phyloP scores from a whole-genome alignment of 2,113 vertebrate genomes.

The Solea senegalensis region DNA sequence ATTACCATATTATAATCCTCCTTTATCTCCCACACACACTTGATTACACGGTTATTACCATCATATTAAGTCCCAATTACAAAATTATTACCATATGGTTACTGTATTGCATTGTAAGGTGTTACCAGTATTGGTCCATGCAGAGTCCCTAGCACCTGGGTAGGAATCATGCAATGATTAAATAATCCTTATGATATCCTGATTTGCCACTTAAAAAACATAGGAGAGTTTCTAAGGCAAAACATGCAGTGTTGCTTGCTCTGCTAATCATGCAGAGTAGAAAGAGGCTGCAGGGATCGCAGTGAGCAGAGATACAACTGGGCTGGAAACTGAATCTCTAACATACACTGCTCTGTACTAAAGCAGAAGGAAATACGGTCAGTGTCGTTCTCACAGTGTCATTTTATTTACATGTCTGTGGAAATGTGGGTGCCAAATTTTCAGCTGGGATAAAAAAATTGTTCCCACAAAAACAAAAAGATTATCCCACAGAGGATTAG shows the following conservation, averaged over 20 bases:
- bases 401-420: not conserved
- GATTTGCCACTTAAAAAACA: conserved; percentile 15
- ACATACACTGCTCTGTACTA: too few relatives aligned
- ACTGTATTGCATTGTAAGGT: too few relatives aligned
- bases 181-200: conserved; percentile 6
- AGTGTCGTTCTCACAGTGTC: not conserved
- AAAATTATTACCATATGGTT: too few relatives aligned
- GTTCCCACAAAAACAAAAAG: conserved; percentile 76
- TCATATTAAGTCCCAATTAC: too few relatives aligned
- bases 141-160: not conserved
- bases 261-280: conserved; percentile 10
- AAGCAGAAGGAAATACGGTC: too few relatives aligned
- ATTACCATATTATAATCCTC: too few relatives aligned
- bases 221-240: conserved; percentile 9
- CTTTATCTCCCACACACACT: too few relatives aligned
- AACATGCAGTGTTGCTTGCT: conserved; percentile 40
- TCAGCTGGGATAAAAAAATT: conserved; percentile 42
- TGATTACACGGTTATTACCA: too few relatives aligned
- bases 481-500: conserved; percentile 75
- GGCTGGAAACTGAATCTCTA: conserved; percentile 59
- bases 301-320: conserved; percentile 32
- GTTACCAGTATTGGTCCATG: conserved; percentile 8
- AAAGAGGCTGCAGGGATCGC: conserved; percentile 14
- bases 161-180: not conserved
- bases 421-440: conserved; percentile 38